Conservation (phyloP, 2,113 vertebrate genomes). For the Plotosus lineatus region DNA sequence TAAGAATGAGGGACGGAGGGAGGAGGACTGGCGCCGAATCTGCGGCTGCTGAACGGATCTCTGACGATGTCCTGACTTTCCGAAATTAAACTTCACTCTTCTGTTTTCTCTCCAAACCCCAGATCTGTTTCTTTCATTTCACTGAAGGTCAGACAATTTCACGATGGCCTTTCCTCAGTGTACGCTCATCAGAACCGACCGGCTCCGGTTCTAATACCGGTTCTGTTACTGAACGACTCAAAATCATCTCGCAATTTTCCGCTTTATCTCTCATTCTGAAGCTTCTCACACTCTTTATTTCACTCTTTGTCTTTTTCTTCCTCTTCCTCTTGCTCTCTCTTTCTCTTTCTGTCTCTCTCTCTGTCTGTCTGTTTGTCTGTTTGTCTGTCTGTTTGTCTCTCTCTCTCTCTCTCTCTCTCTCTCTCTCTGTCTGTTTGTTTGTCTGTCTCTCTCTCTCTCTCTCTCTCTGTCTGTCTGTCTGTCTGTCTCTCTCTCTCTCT, state of each 20-base stretch:
- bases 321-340: not conserved
- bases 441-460: not conserved
- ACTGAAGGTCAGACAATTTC: not conserved
- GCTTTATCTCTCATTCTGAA: not conserved
- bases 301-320: too few relatives aligned
- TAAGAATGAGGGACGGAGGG: too few relatives aligned
- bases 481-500: constrained; percentile 23
- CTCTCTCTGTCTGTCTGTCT: not conserved
- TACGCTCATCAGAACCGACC: not conserved
- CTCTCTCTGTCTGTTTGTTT: too few relatives aligned
- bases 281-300: too few relatives aligned
- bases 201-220: not conserved
- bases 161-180: not conserved
- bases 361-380: too few relatives aligned
- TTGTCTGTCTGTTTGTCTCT: too few relatives aligned
- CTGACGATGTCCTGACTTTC: not conserved
- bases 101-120: not conserved
- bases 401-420: not conserved
- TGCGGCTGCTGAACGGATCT: constrained; percentile 10
- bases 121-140: not conserved
- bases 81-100: not conserved
- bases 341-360: constrained; percentile 22
- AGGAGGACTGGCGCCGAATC: constrained; percentile 23
- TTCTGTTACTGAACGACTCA: not conserved
- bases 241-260: not conserved